Evolutionary conservation across 1,140 invertebrate genomes (phyloP).

Genomic region (Sitobion miscanthi): DNA sequence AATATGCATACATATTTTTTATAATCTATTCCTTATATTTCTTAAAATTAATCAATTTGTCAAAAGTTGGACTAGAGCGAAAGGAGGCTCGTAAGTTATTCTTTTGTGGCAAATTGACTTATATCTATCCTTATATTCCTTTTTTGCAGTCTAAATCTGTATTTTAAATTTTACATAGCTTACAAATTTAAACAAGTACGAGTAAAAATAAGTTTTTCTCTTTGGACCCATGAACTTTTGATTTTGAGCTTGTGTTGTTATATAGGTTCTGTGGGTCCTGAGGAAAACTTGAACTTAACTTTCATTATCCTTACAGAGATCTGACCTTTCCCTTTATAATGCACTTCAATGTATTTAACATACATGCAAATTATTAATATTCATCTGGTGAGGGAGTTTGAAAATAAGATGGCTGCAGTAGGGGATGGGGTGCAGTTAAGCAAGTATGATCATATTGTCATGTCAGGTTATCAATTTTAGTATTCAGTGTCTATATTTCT

Average conservation of each 20-base stretch:
- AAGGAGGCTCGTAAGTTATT: constrained; percentile 56
- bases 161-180: neutral
- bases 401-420: neutral
- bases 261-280: constrained; percentile 49
- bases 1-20: neutral
- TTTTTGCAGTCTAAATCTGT: neutral
- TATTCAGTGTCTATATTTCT: neutral
- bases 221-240: constrained; percentile 47
- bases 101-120: constrained; percentile 44
- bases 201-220: constrained; percentile 21
- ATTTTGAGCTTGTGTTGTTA: constrained; percentile 49
- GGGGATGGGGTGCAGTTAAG: neutral
- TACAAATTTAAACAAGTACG: neutral
- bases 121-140: neutral
- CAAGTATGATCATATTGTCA: neutral
- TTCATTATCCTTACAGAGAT: constrained; percentile 8
- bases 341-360: neutral
- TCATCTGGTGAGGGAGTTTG: neutral
- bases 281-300: neutral
- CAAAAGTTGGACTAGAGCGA: constrained; percentile 56
- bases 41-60: constrained; percentile 24
- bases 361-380: neutral
- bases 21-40: neutral
- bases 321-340: neutral
- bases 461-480: constrained; percentile 29